These are phyloP conservation scores for Leucosticte australis DNA, from an alignment of 2,113 vertebrate genomes.

Conservation along the genomic window DNA sequence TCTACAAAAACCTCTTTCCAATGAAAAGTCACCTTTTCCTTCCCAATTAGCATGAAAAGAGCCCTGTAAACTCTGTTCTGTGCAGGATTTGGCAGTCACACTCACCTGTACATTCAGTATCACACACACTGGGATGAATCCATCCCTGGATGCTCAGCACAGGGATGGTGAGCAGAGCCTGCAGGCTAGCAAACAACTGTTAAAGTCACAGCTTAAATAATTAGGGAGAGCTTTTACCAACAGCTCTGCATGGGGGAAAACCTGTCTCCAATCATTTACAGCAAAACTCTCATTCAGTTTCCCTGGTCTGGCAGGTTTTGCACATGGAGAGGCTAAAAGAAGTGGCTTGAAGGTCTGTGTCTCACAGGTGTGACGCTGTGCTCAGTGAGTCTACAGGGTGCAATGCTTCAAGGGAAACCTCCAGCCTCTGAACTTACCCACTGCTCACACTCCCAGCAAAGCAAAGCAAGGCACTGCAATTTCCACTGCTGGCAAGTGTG, in stretches of 20 bases:
- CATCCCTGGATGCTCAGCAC: not conserved
- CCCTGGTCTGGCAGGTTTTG: not conserved
- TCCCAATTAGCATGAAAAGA: not conserved
- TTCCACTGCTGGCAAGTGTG: not conserved
- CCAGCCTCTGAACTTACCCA: not conserved
- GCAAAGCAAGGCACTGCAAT: not conserved
- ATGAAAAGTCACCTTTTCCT: not conserved
- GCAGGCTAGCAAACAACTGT: not conserved
- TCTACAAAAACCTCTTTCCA: not conserved
- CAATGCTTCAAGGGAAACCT: not conserved
- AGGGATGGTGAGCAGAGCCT: not conserved
- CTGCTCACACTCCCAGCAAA: not conserved
- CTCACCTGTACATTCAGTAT: rapidly evolving
- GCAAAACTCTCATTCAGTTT: not conserved
- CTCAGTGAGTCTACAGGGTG: not conserved
- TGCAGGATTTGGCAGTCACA: not conserved
- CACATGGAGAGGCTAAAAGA: not conserved
- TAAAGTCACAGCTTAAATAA: not conserved
- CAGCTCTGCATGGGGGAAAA: not conserved
- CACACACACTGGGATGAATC: not conserved
- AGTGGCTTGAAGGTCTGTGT: not conserved
- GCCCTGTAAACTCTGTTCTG: too few relatives aligned
- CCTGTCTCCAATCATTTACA: rapidly evolving
- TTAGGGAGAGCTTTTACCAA: not conserved
- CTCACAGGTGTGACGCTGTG: not conserved